These are phyloP conservation scores for Xenops minutus DNA, from an alignment of 2,797 vertebrate species.

Conservation along the genomic window DNA sequence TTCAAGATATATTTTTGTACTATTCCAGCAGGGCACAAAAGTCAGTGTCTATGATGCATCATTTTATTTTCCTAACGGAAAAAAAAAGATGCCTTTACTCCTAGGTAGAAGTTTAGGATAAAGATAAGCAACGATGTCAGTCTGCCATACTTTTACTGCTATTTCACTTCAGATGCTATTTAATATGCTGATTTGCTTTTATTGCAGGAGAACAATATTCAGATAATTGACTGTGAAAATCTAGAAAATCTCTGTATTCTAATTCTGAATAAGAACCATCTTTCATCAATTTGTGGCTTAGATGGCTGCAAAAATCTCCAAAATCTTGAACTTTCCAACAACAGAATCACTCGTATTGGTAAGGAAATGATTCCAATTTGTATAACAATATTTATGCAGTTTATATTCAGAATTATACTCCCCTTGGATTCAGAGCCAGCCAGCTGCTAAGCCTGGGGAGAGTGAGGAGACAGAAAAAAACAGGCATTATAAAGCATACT, in stretches of 20 bases:
- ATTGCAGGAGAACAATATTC: conserved; percentile 88
- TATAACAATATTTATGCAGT: neutral
- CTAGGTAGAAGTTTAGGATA: neutral
- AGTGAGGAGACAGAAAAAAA: neutral
- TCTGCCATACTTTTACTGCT: neutral
- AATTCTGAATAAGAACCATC: conserved; percentile 82
- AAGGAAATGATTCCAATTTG: conserved; percentile 55
- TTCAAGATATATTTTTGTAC: neutral
- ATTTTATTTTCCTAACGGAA: neutral
- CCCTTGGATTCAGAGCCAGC: neutral
- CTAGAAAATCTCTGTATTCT: conserved; percentile 83
- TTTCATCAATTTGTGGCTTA: conserved; percentile 87
- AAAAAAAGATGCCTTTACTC: neutral
- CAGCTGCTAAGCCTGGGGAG: neutral
- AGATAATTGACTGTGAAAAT: conserved; percentile 83
- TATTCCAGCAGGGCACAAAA: neutral
- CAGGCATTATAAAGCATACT: neutral
- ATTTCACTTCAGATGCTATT: neutral
- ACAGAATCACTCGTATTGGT: conserved; percentile 90
- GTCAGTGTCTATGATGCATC: neutral
- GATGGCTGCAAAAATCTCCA: conserved; percentile 81
- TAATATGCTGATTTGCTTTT: conserved; percentile 35
- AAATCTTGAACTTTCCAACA: conserved; percentile 88
- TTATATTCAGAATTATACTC: neutral
- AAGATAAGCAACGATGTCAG: neutral